Conservation (phyloP, 2,888 invertebrate species). For the Pyrochroa serraticornis region DNA sequence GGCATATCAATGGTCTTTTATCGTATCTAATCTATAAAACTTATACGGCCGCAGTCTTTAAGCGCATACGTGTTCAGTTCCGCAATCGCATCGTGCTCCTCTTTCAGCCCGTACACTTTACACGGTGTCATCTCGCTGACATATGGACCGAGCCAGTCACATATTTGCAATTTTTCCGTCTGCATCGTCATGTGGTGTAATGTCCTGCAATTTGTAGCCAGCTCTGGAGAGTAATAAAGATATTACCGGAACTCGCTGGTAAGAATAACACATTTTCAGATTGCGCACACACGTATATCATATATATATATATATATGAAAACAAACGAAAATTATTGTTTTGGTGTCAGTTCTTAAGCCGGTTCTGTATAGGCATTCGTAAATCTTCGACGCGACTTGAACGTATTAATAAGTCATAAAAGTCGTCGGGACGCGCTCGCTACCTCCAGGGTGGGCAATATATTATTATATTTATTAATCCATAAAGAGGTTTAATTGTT, state of each 20-base stretch:
- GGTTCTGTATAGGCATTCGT: too few relatives aligned
- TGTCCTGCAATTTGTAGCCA: conserved; percentile 51
- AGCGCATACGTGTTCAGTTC: conserved; percentile 45
- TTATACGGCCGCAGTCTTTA: conserved; percentile 41
- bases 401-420: too few relatives aligned
- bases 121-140: conserved; percentile 43
- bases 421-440: too few relatives aligned
- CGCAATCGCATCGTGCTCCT: conserved; percentile 36
- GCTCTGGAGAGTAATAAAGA: conserved; percentile 53
- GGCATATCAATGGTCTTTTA: conserved; percentile 28
- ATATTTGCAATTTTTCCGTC: conserved; percentile 54
- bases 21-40: conserved; percentile 44
- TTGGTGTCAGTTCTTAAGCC: too few relatives aligned
- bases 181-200: conserved; percentile 51
- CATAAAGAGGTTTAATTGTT: too few relatives aligned
- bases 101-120: too few relatives aligned
- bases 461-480: too few relatives aligned
- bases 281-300: conserved; percentile 28
- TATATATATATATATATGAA: too few relatives aligned
- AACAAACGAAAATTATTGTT: too few relatives aligned
- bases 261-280: conserved; percentile 46
- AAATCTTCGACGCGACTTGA: too few relatives aligned
- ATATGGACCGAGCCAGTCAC: conserved; percentile 46
- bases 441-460: too few relatives aligned
- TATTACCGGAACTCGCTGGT: conserved; percentile 44